Evolutionary conservation across 2,888 invertebrate species (phyloP).

Genomic region (Aphidius colemani): DNA sequence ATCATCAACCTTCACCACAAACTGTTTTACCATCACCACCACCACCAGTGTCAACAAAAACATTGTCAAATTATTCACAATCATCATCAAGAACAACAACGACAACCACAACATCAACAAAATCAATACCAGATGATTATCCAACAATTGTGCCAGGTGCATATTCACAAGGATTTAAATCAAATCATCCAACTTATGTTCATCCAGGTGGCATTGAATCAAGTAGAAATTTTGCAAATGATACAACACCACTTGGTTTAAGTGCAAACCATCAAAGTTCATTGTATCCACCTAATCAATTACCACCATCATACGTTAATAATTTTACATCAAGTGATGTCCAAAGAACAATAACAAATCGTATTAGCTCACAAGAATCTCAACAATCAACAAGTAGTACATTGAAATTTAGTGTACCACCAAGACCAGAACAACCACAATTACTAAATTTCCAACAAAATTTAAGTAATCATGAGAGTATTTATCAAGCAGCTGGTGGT

Average conservation of each 20-base stretch:
- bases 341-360: conserved; percentile 38
- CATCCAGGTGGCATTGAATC: conserved; percentile 36
- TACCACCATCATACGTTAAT: conserved; percentile 36
- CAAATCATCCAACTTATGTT: conserved; percentile 40
- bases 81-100: conserved; percentile 63
- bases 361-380: conserved; percentile 41
- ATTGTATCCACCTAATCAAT: conserved; percentile 45
- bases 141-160: conserved; percentile 28
- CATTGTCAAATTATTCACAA: conserved; percentile 58
- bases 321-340: conserved; percentile 37
- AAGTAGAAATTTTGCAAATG: conserved; percentile 38
- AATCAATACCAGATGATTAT: conserved; percentile 37
- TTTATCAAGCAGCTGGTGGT: conserved; percentile 49
- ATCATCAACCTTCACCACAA: conserved; percentile 35
- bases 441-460: conserved; percentile 52
- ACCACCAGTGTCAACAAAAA: conserved; percentile 52
- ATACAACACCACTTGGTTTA: conserved; percentile 38
- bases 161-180: conserved; percentile 44
- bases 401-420: conserved; percentile 42
- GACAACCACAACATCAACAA: conserved; percentile 52
- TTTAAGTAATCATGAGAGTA: conserved; percentile 47
- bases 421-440: conserved; percentile 47
- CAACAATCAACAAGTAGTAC: conserved; percentile 42
- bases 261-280: conserved; percentile 48
- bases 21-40: conserved; percentile 39